Evolutionary conservation across 1,140 invertebrate species (phyloP), one percentile per base, ranked within the genome.

Genomic region (Trachelipus rathkii): DNA sequence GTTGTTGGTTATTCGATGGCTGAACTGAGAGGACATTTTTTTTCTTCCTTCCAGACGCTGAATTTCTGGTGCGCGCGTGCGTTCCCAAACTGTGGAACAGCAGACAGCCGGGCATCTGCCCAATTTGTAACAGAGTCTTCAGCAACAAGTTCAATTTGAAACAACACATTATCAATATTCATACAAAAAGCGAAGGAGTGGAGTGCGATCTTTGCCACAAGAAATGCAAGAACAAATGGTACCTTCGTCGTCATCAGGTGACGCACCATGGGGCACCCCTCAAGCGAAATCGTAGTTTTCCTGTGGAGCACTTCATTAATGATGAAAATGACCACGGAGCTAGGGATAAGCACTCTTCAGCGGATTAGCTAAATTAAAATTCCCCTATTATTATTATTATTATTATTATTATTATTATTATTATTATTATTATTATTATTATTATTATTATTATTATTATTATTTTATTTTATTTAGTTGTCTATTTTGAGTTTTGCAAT

Each of bases 41-140:
- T 79, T 75, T 60, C 19, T 33, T 78, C 78, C 78, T 79, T 79
- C 71, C 78, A 79, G 78, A 79, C 78, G 78, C 78, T 71, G 78
- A 79, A 77, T 79, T 76, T 77, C 78, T 79, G 75, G 78, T 79
- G 75, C 78, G 78, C 74, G 73, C 78, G 74, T 79, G 78, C 75
- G 75, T 79, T 79, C 78, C 78, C 77, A 81, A 79, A 77, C 81
- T 79, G 70, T 83, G 82, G 82, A 82, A 90, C 86, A 89, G 88
- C 84, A 86, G 90, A 86, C 89, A 89, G 85, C 89, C 89, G 83
- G 86, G 89, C 83, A 89, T 89, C 81, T 92, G 91, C 87, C 89
- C 88, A 84, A 89, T 90, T 86, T 92, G 91, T 87, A 90, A 91
- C 82, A 71, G 81, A 43, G 77, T 82, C 77, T 82, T 82, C 80